Percentiles rank a stretch among this genome's conserved stretches.
These are phyloP conservation scores for Helogale parvula DNA, from an alignment of 2,113 vertebrate genomes.

Conservation along the genomic window DNA sequence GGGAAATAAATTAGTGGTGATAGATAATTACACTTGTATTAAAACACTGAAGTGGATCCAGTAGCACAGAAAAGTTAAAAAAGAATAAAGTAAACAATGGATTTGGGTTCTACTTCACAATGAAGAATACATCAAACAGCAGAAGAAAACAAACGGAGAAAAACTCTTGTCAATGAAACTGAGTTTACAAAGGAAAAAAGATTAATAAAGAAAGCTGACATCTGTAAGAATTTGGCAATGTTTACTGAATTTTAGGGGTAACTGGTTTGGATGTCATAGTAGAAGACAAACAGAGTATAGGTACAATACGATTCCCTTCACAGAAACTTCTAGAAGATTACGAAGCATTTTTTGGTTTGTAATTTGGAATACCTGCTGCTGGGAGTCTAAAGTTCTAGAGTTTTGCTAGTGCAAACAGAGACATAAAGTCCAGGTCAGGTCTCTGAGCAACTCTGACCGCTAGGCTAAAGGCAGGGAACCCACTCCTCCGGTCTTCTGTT, in stretches of 20 bases:
- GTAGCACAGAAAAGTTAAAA: not conserved
- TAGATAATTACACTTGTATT: not conserved
- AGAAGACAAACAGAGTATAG: not conserved
- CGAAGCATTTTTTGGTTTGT: not conserved
- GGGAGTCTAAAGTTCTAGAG: not conserved
- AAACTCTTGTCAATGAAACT: not conserved
- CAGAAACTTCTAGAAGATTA: not conserved
- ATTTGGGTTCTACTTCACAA: slow-evolving; percentile 9
- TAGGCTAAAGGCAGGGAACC: not conserved
- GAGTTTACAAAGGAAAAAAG: not conserved
- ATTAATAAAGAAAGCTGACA: not conserved
- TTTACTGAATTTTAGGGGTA: not conserved
- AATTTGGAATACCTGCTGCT: not conserved
- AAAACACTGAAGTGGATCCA: not conserved
- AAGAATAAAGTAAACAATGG: not conserved
- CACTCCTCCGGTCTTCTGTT: not conserved
- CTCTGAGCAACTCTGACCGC: not conserved
- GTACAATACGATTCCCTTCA: not conserved
- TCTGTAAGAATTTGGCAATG: not conserved
- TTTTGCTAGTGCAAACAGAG: not conserved
- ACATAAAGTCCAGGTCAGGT: not conserved
- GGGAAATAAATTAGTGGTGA: not conserved
- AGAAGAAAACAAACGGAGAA: not conserved
- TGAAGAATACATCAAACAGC: not conserved
- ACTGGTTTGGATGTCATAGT: not conserved